Base-by-base conservation (phyloP, 2,888 invertebrate species). In the Hartigia nigra region DNA sequence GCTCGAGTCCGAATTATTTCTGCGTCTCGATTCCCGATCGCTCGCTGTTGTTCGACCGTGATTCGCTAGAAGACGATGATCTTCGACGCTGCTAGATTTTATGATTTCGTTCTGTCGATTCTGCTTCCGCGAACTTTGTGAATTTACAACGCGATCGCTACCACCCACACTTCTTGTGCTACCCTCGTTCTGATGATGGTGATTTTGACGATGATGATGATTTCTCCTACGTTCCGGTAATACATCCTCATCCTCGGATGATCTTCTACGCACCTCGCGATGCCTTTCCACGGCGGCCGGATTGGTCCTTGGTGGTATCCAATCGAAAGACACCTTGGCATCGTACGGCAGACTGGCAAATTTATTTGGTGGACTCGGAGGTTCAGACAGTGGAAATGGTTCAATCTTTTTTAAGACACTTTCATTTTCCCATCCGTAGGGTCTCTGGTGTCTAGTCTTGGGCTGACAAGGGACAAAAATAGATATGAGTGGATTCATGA, bases 231-330 rank as follows among this genome's bases (percentile, higher is more conserved):
- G 72, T 14, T 34, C 32, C 12, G 31, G 12, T 1, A 34, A 34
- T 31, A 72, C 12, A 31, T 72, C 72, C 72, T 72, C 88, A 69
- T 88, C 90, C 75, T 89, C 90, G 69, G 90, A 90, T 11, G 90
- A 90, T 14, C 94, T 94, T 88, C 96, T 94, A 89, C 95, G 94
- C 87, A 96, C 96, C 93, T 96, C 96, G 89, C 96, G 95, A 92
- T 96, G 96, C 88, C 95, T 94, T 91, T 96, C 96, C 89, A 95
- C 93, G 88, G 94, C 95, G 88, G 94, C 94, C 81, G 95, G 94
- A 89, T 95, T 93, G 88, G 95, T 95, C 85, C 95, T 93, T 85
- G 95, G 95, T 86, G 95, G 95, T 88, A 94, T 91, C 92, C 94
- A 94, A 88, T 91, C 89, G 84, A 90, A 90, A n/a, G 90, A 88